A percentile compares a stretch with the other conserved stretches of the same genome.
Evolutionary conservation across 2,113 vertebrate genomes (phyloP).

Genomic region (Osmerus mordax): DNA sequence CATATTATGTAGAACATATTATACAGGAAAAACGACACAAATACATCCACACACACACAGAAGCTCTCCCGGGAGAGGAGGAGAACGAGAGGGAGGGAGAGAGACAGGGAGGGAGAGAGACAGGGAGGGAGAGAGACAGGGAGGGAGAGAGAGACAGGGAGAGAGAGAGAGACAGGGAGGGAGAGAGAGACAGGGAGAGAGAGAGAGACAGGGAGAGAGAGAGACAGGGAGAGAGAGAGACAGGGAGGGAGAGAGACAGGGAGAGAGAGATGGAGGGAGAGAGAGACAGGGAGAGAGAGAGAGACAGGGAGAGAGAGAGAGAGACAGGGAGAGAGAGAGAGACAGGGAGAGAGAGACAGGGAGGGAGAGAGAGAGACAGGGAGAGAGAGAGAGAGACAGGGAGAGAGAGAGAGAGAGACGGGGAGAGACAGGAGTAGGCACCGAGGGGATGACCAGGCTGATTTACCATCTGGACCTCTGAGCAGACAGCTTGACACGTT

Average conservation of each 20-base stretch:
- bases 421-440: slow-evolving; percentile 9
- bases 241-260: background rate
- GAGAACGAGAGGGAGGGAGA: background rate
- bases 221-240: background rate
- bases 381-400: slow-evolving; percentile 29
- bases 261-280: background rate
- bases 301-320: background rate
- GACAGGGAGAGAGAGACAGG: background rate
- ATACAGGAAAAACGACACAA: too few relatives aligned
- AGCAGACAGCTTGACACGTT: slow-evolving; percentile 60
- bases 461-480: slow-evolving; percentile 64
- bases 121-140: background rate
- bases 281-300: background rate
- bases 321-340: background rate
- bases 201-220: background rate
- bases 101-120: background rate
- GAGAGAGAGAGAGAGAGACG: background rate
- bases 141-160: slow-evolving; percentile 14
- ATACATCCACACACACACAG: too few relatives aligned
- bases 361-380: slow-evolving; percentile 19
- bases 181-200: background rate
- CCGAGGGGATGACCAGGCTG: slow-evolving; percentile 28
- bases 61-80: background rate
- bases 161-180: slow-evolving; percentile 2
- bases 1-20: too few relatives aligned